Evolutionary conservation across 2,797 vertebrate genomes (phyloP), one percentile per base, ranked within the genome.

Genomic region (Aselliscus stoliczkanus): DNA sequence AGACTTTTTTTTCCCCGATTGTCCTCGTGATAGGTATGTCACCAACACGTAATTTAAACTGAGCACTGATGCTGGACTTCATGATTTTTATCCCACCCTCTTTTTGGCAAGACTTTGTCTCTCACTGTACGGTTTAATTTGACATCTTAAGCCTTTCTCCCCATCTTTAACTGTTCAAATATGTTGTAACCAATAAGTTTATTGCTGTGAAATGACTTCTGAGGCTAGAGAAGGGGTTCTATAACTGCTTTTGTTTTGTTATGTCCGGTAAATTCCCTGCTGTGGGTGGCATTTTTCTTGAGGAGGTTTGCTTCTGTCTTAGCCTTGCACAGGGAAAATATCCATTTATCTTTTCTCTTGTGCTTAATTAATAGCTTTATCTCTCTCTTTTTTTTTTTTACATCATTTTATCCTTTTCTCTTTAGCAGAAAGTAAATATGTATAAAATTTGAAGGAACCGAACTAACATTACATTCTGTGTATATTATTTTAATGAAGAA

Each of bases 401-500:
- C 18, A 98, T 98, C 98, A 98, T 98, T 99, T 99, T 98, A 98
- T 98, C 98, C 98, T 99, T 98, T 99, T 97, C 98, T 98, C 98
- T 98, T 98, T 98, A 98, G 98, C 98, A 98, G 98, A 98, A 98
- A 97, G 98, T 99, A 99, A 99, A 99, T 99, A 99, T 99, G 99
- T 99, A 99, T 99, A 99, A 98, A 99, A 99, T 99, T 98, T 99
- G 99, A 99, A 99, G 99, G 98, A 99, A 99, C 99, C 97, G 98
- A 99, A 99, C 99, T 99, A 99, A 99, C 99, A 98, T 99, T 99
- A 99, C 99, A 97, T 99, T 98, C 98, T 99, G 98, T 99, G 99
- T 99, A 99, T 99, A 99, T 99, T 99, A 99, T 99, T 99, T 99
- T 99, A 99, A 99, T 99, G 99, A 99, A 99, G 99, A 99, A 97